Base-by-base conservation (phyloP, 2,888 invertebrate species). In the Acanthosepion pharaonis region DNA sequence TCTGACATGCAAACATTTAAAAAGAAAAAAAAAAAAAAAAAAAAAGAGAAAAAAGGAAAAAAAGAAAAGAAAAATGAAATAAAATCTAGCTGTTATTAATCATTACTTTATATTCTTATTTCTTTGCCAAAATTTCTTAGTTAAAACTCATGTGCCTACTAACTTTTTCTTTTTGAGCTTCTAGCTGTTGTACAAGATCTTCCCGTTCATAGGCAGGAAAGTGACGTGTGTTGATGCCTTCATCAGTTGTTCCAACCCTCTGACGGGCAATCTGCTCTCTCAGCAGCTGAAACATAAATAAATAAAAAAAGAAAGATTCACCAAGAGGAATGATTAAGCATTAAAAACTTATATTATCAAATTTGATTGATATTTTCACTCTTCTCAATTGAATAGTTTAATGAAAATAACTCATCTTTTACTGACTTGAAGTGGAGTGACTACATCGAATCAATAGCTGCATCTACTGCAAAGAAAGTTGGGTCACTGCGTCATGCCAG, bases 111-210 rank as follows among this genome's bases (percentile, higher is more conserved):
- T 15, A 33, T 78, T 78, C 9, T 8, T n/a, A 28, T 42, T 64
- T 64, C 25, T n/a, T 78, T 78, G n/a, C 18, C n/a, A 78, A 78
- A n/a, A 78, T 33, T 78, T 78, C 18, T 33, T 2, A n/a, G n/a
- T n/a, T 78, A 78, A 78, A 78, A 8, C 9, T 78, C 33, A 78
- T 9, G 20, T 93, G n/a, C 51, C n/a, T 25, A 92, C 92, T 93
- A 97, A 98, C 98, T 98, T 98, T 98, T 96, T 98, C 98, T 96
- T 98, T 98, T 95, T 98, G 97, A 55, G 97, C 98, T 97, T 98
- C 98, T 92, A 98, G 97, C 96, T 98, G 98, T 96, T 98, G 98
- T 15, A 98, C 98, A 95, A 98, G 97, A 96, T 98, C 98, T 96
- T 98, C 98, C 97, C 98, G 98, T 96, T 98, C 98, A 96, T 98